A percentile compares a stretch with the other conserved stretches of the same genome.
These are phyloP conservation scores for Petrolisthes manimaculis DNA, from an alignment of 2,888 invertebrate species.

Conservation along the genomic window DNA sequence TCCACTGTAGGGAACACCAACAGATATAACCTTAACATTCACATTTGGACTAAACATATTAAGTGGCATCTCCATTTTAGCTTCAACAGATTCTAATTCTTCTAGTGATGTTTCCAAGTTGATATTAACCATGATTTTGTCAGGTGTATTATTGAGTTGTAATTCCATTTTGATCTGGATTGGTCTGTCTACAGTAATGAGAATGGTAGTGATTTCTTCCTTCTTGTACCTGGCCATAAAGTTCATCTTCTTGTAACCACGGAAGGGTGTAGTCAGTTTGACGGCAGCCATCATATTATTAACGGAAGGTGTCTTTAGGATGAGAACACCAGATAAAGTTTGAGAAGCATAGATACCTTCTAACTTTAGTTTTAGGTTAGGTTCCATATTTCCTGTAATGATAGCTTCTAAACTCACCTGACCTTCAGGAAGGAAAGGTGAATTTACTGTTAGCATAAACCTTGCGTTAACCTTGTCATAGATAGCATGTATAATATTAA, in stretches of 20 bases:
- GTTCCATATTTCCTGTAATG: conserved; percentile 8
- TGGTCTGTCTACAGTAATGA: conserved; percentile 30
- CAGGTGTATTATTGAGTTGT: conserved; percentile 24
- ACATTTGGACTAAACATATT: conserved; percentile 18
- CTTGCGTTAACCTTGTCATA: conserved; percentile 29
- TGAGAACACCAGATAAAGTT: conserved; percentile 35
- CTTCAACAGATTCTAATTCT: conserved; percentile 36
- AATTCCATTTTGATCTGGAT: conserved; percentile 28
- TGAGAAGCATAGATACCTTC: conserved; percentile 30
- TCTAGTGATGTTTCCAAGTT: conserved; percentile 35
- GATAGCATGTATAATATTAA: conserved; percentile 35
- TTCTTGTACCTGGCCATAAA: not conserved
- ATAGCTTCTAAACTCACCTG: conserved; percentile 37
- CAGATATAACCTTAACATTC: too few relatives aligned
- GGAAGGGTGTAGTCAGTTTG: conserved; percentile 43
- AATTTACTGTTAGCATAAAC: conserved; percentile 16
- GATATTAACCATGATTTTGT: conserved; percentile 22
- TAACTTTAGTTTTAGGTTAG: conserved; percentile 37
- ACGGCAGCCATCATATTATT: conserved; percentile 22
- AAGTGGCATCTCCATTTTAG: conserved; percentile 37
- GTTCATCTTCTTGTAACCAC: conserved; percentile 32
- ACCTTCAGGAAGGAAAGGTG: conserved; percentile 45
- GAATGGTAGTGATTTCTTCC: conserved; percentile 4
- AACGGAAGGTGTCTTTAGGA: conserved; percentile 8
- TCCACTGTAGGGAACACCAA: conserved; percentile 27